These are phyloP conservation scores for Xenopus tropicalis DNA, from an alignment of 2,113 vertebrate genomes.

Conservation along the genomic window UCB_Xtro_10.0 CM004447.2:130341501-130342000, in stretches of 20 bases:
- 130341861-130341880: constrained; percentile 41
- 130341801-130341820: constrained; percentile 32
- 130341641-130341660: constrained; percentile 65
- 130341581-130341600: constrained; percentile 64
- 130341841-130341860: constrained; percentile 43
- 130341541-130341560: constrained; percentile 65
- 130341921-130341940: constrained; percentile 43
- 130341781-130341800: constrained; percentile 33
- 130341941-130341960: constrained; percentile 43
- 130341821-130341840: constrained; percentile 43
- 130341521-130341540: constrained; percentile 72
- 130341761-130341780: constrained; percentile 25
- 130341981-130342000: constrained; percentile 47
- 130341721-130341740: constrained; percentile 61
- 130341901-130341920: constrained; percentile 47
- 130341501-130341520: constrained; percentile 64
- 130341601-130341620: constrained; percentile 75
- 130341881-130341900: constrained; percentile 46
- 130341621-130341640: constrained; percentile 60
- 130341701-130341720: constrained; percentile 61
- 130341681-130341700: constrained; percentile 69
- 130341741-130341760: constrained; percentile 58
- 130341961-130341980: constrained; percentile 45
- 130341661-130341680: constrained; percentile 70
- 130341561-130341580: constrained; percentile 71